These are phyloP conservation scores for Trachurus trachurus DNA, from an alignment of 2,797 vertebrate species.

Conservation along the genomic window DNA sequence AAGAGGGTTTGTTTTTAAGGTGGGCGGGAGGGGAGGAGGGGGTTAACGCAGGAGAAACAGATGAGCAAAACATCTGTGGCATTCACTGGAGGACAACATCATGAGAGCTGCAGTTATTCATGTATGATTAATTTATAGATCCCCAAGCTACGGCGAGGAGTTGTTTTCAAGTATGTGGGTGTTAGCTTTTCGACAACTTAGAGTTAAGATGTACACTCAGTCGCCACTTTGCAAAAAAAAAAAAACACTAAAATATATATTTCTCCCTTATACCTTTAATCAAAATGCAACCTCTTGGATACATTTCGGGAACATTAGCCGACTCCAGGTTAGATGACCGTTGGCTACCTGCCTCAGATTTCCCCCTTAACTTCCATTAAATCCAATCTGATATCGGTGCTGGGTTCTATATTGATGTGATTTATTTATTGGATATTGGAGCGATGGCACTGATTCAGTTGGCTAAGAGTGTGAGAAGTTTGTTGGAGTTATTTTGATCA, in stretches of 20 bases:
- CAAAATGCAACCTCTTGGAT: background rate
- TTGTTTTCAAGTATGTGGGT: background rate
- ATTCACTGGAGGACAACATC: constrained; percentile 16
- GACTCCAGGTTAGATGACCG: background rate
- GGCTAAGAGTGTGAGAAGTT: too few species aligned
- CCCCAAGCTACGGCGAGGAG: background rate
- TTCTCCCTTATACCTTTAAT: background rate
- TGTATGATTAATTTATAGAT: constrained; percentile 25
- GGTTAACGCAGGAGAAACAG: constrained; percentile 23
- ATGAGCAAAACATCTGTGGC: constrained; percentile 55
- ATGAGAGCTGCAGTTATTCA: constrained; percentile 27
- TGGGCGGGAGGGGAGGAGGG: background rate
- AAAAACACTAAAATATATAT: background rate
- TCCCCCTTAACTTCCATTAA: background rate
- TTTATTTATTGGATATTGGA: too few species aligned
- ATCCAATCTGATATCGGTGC: too few species aligned
- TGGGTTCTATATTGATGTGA: too few species aligned
- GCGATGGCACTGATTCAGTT: too few species aligned
- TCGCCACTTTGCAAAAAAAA: background rate
- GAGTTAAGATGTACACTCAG: background rate
- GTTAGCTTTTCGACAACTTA: background rate
- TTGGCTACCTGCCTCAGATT: background rate
- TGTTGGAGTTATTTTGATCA: too few species aligned
- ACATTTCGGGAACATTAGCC: background rate
- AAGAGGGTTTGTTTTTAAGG: constrained; percentile 40